phyloP scores from a whole-genome alignment of 2,888 invertebrate genomes.

The Ormyrus thymus region DNA sequence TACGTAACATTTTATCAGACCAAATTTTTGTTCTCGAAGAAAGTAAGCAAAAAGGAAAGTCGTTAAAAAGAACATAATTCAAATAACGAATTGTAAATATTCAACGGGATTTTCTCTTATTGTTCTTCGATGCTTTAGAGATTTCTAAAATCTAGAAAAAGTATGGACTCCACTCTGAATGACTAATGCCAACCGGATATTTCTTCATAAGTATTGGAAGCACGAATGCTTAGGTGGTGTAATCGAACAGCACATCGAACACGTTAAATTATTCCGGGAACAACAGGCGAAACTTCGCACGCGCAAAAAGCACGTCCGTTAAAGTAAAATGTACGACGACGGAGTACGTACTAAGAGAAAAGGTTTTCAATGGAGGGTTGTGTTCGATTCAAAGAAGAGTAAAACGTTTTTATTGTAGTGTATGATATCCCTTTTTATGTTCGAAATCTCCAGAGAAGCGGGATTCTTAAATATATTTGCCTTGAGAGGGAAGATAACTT shows the following conservation, averaged over 20 bases:
- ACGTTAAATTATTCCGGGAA: conserved; percentile 16
- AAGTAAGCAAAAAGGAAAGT: background rate
- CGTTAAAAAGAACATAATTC: background rate
- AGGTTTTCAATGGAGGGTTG: background rate
- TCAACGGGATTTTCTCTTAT: conserved; percentile 1
- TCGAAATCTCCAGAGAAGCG: too few relatives aligned
- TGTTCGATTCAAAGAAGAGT: too few relatives aligned
- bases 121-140: background rate
- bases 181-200: background rate
- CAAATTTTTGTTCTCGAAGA: background rate
- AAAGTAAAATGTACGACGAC: background rate
- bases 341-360: background rate
- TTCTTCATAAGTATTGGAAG: conserved; percentile 26
- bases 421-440: too few relatives aligned
- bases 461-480: too few relatives aligned
- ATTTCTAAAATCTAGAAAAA: conserved; percentile 14
- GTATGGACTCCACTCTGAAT: conserved; percentile 3
- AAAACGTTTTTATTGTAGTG: too few relatives aligned
- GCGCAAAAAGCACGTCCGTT: conserved; percentile 2
- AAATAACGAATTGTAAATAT: background rate
- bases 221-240: conserved; percentile 18
- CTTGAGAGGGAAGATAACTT: too few relatives aligned
- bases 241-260: conserved; percentile 15
- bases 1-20: background rate
- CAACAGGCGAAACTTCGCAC: conserved; percentile 31